These are phyloP conservation scores for Malacosoma neustria DNA, from an alignment of 2,888 invertebrate genomes.

Conservation along the genomic window DNA sequence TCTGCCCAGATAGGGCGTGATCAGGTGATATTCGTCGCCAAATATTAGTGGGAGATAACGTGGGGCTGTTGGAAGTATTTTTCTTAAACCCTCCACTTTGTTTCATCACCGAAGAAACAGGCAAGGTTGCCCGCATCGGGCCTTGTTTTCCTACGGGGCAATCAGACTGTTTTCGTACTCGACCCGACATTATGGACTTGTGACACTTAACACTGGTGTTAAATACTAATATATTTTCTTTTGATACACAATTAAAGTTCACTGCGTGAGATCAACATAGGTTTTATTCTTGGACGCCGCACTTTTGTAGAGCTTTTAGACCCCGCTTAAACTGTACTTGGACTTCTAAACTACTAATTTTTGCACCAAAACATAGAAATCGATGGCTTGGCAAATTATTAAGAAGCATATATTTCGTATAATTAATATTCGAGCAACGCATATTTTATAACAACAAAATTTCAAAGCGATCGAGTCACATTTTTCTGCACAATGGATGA, in stretches of 20 bases:
- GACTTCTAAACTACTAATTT: slow-evolving; percentile 7
- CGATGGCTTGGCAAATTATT: slow-evolving; percentile 27
- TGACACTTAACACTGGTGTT: not conserved
- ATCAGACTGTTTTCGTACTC: slow-evolving; percentile 80
- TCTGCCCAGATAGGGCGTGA: slow-evolving; percentile 79
- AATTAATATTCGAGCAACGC: slow-evolving; percentile 44
- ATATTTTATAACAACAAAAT: slow-evolving; percentile 54
- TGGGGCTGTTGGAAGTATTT: slow-evolving; percentile 77
- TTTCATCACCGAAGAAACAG: slow-evolving; percentile 82
- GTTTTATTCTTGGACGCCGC: slow-evolving; percentile 52
- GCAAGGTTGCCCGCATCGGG: slow-evolving; percentile 85
- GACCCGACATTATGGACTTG: slow-evolving; percentile 68
- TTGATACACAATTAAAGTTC: slow-evolving; percentile 26
- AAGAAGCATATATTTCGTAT: slow-evolving; percentile 33
- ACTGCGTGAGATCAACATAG: slow-evolving; percentile 43
- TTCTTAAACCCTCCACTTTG: slow-evolving; percentile 76
- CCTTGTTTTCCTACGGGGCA: slow-evolving; percentile 76
- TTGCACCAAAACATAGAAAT: slow-evolving; percentile 19
- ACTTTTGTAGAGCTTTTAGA: slow-evolving; percentile 56
- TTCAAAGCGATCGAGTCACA: slow-evolving; percentile 64
- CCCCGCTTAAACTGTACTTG: slow-evolving; percentile 17
- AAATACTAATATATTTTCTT: not conserved
- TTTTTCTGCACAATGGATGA: slow-evolving; percentile 72
- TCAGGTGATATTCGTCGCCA: slow-evolving; percentile 83
- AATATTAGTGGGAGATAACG: slow-evolving; percentile 78